Evolutionary conservation across 2,888 invertebrate genomes (phyloP).

Genomic region (Platycnemis pennipes): DNA sequence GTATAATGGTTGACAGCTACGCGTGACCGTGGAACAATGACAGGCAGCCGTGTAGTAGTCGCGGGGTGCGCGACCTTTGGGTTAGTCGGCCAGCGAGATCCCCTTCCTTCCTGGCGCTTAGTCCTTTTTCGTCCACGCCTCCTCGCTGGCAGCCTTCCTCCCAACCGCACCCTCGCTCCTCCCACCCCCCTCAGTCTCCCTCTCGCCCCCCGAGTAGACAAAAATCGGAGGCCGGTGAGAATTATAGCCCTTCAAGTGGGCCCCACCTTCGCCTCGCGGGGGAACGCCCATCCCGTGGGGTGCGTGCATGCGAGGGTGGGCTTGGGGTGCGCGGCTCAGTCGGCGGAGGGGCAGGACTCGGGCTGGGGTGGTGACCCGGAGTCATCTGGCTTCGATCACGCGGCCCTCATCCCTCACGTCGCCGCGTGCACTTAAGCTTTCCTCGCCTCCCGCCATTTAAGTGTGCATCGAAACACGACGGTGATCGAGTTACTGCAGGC

Average conservation of each 20-base stretch:
- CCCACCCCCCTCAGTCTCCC: background rate
- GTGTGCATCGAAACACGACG: background rate
- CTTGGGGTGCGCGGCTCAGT: background rate
- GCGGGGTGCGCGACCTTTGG: background rate
- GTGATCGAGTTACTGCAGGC: background rate
- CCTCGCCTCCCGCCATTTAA: background rate
- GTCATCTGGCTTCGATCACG: slow-evolving; percentile 11
- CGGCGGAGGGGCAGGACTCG: background rate
- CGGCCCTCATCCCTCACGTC: background rate
- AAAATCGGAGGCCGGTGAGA: slow-evolving; percentile 47
- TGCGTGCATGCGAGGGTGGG: background rate
- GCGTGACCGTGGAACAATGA: background rate
- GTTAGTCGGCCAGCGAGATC: background rate
- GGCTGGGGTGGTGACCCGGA: background rate
- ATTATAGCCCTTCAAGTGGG: slow-evolving; percentile 34
- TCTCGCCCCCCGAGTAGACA: background rate
- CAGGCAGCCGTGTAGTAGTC: background rate
- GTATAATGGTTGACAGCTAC: no score
- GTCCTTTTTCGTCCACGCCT: background rate
- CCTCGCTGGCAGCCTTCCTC: background rate
- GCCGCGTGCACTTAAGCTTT: background rate
- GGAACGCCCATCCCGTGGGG: slow-evolving; percentile 32
- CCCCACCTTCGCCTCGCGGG: slow-evolving; percentile 25
- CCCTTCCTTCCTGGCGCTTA: background rate
- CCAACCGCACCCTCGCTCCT: background rate